These are phyloP conservation scores for Chorisops tibialis DNA, from an alignment of 2,888 invertebrate genomes.

Conservation along the genomic window DNA sequence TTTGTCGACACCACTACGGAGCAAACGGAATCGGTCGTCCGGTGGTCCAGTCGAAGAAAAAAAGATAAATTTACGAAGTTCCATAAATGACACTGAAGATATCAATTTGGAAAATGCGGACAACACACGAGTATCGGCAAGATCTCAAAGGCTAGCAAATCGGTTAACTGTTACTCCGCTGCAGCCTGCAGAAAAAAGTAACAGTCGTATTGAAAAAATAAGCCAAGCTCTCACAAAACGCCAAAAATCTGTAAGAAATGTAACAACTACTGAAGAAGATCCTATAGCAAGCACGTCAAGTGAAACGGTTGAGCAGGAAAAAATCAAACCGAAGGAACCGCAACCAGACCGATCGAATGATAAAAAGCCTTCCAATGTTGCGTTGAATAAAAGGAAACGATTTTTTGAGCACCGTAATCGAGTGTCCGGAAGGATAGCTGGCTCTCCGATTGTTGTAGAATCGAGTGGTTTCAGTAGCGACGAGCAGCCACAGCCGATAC, in stretches of 20 bases:
- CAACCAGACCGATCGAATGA: background rate
- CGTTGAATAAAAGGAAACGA: slow-evolving; percentile 31
- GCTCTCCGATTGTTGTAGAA: slow-evolving; percentile 23
- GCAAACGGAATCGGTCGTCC: slow-evolving; percentile 5
- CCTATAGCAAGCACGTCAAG: background rate
- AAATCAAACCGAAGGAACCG: background rate
- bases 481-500: slow-evolving; percentile 28
- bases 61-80: background rate
- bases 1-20: slow-evolving; percentile 12
- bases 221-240: slow-evolving; percentile 18
- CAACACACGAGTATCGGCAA: slow-evolving; percentile 11
- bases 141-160: slow-evolving; percentile 30
- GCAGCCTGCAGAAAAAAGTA: slow-evolving; percentile 20
- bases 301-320: background rate
- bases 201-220: slow-evolving; percentile 21
- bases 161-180: slow-evolving; percentile 25
- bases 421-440: slow-evolving; percentile 29
- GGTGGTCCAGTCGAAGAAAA: background rate
- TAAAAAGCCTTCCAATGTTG: background rate
- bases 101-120: background rate
- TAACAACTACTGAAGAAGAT: background rate
- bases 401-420: slow-evolving; percentile 29
- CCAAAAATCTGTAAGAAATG: background rate
- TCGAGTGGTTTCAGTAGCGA: slow-evolving; percentile 20
- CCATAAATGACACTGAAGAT: slow-evolving; percentile 2